A percentile compares a stretch with the other conserved stretches of the same genome.
These are phyloP conservation scores for Caenorhabditis sp. DNA, from an alignment of 2,888 invertebrate species.

Conservation along the genomic window DNA sequence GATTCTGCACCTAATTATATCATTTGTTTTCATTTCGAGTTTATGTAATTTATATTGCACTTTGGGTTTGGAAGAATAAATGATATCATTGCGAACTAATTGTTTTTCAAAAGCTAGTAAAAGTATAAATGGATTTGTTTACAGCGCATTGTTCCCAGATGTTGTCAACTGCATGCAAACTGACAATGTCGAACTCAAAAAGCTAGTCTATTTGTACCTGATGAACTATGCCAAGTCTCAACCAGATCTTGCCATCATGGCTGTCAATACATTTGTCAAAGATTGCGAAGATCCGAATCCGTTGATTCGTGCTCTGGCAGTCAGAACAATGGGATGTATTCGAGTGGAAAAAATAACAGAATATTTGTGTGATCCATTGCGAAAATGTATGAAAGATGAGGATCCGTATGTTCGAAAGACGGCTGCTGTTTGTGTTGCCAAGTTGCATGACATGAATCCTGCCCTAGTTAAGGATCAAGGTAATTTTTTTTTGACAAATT, in stretches of 20 bases:
- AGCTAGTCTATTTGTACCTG: constrained; percentile 94
- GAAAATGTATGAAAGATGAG: constrained; percentile 84
- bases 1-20: constrained; percentile 11
- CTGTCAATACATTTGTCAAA: constrained; percentile 99
- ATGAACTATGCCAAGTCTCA: constrained; percentile 99
- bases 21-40: too few species aligned
- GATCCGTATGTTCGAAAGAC: constrained; percentile 98
- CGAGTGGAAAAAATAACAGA: constrained; percentile 99
- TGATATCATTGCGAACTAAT: too few species aligned
- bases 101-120: background rate
- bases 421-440: constrained; percentile 98
- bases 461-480: constrained; percentile 80
- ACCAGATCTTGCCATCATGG: constrained; percentile 99
- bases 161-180: constrained; percentile 99
- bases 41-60: too few species aligned
- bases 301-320: constrained; percentile 94
- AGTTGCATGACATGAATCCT: constrained; percentile 92
- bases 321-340: constrained; percentile 99
- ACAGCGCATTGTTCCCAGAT: constrained; percentile 90
- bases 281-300: constrained; percentile 99
- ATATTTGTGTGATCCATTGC: constrained; percentile 94
- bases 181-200: constrained; percentile 96
- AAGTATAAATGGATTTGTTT: background rate
- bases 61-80: too few species aligned
- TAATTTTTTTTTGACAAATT: constrained; percentile 4